Evolutionary conservation across 1,140 invertebrate species (phyloP).

Genomic region (Chionoecetes opilio): DNA sequence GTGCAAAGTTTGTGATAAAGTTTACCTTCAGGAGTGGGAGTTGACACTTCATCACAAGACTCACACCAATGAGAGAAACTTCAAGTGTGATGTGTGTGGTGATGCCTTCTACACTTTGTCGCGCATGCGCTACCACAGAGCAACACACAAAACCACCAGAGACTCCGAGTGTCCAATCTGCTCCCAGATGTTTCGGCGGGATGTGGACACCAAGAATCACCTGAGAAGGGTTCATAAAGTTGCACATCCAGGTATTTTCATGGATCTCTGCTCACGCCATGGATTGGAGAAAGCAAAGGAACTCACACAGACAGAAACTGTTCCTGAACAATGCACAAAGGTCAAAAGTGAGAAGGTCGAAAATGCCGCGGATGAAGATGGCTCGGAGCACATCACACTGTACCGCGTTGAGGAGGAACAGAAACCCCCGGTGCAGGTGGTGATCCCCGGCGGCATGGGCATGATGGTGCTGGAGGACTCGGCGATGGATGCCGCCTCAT

Average conservation of each 20-base stretch:
- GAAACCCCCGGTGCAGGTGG: conserved; percentile 72
- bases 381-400: conserved; percentile 70
- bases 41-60: conserved; percentile 73
- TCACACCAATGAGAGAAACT: conserved; percentile 77
- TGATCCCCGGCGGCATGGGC: conserved; percentile 70
- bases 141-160: conserved; percentile 72
- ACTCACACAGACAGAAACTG: conserved; percentile 54
- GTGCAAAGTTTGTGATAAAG: conserved; percentile 68
- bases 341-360: conserved; percentile 45
- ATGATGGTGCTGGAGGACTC: conserved; percentile 66
- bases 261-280: conserved; percentile 70
- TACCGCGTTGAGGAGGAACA: conserved; percentile 69
- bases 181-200: conserved; percentile 73
- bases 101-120: conserved; percentile 75
- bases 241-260: conserved; percentile 69
- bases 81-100: conserved; percentile 75
- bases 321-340: conserved; percentile 28
- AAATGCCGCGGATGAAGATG: conserved; percentile 41
- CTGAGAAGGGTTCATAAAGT: conserved; percentile 73
- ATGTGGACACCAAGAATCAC: conserved; percentile 77
- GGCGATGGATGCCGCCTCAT: conserved; percentile 51
- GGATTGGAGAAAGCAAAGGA: conserved; percentile 69
- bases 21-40: conserved; percentile 77
- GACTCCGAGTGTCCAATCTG: conserved; percentile 76
- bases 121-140: conserved; percentile 73